Evolutionary conservation across 2,797 vertebrate genomes (phyloP).

Genomic region (Gymnodraco acuticeps): DNA sequence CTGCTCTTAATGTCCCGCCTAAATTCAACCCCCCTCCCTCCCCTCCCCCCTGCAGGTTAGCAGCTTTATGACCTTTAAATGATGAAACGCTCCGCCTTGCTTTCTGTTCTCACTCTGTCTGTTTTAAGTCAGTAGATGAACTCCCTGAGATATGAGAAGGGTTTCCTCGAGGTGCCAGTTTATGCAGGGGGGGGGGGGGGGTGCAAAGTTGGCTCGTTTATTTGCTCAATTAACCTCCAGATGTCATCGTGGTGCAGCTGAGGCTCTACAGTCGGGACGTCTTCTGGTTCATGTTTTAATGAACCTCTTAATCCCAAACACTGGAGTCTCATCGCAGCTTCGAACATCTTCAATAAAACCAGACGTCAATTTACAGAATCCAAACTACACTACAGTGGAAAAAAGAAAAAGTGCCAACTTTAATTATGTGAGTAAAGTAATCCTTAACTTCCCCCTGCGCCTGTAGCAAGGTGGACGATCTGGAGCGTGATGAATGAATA

Average conservation of each 20-base stretch:
- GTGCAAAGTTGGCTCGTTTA: constrained; percentile 27
- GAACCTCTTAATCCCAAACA: constrained; percentile 71
- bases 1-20: constrained; percentile 67
- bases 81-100: background rate
- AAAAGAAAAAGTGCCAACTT: constrained; percentile 49
- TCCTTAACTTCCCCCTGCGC: background rate
- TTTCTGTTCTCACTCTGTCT: constrained; percentile 49
- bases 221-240: constrained; percentile 2
- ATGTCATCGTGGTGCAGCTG: constrained; percentile 9
- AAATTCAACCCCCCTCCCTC: background rate
- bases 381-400: constrained; percentile 17
- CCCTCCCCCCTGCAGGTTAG: constrained; percentile 67
- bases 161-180: constrained; percentile 16
- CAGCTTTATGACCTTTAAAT: constrained; percentile 54
- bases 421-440: too few species aligned
- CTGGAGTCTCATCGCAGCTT: constrained; percentile 1
- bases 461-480: constrained; percentile 26
- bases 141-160: constrained; percentile 3
- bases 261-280: constrained; percentile 40
- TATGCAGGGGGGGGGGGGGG: background rate
- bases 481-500: constrained; percentile 22
- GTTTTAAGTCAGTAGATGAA: constrained; percentile 64
- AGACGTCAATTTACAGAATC: constrained; percentile 50
- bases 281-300: constrained; percentile 75
- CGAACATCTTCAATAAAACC: background rate